phyloP scores from a whole-genome alignment of 1,140 invertebrate genomes.

The Fopius arisanus region DNA sequence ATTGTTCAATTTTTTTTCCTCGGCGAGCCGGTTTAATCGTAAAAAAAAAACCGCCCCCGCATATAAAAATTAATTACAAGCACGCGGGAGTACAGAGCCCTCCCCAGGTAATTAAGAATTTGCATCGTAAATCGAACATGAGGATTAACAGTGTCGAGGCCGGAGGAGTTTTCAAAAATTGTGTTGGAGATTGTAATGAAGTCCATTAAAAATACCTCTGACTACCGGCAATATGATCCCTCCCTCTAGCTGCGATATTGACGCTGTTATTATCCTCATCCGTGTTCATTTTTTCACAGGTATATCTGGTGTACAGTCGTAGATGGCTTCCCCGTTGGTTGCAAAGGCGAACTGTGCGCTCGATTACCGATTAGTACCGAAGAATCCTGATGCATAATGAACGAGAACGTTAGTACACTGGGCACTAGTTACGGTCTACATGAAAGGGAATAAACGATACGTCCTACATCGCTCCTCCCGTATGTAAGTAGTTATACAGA shows the following conservation, averaged over 20 bases:
- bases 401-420: slow-evolving; percentile 8
- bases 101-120: slow-evolving; percentile 45
- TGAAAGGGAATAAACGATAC: slow-evolving; percentile 27
- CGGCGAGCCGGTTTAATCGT: not conserved
- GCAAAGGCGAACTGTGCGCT: not conserved
- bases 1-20: not conserved
- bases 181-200: slow-evolving; percentile 30
- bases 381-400: slow-evolving; percentile 34
- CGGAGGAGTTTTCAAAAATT: slow-evolving; percentile 14
- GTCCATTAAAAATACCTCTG: slow-evolving; percentile 35
- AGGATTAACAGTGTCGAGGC: slow-evolving; percentile 40
- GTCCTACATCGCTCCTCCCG: not conserved
- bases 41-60: slow-evolving; percentile 35
- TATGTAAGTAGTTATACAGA: not conserved
- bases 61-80: slow-evolving; percentile 45
- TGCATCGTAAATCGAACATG: slow-evolving; percentile 47
- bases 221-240: slow-evolving; percentile 27
- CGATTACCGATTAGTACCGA: slow-evolving; percentile 33
- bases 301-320: not conserved
- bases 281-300: not conserved
- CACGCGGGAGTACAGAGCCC: slow-evolving; percentile 30
- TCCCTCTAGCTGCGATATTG: not conserved
- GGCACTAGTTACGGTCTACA: slow-evolving; percentile 10
- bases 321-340: not conserved
- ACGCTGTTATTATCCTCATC: not conserved